A percentile compares a stretch with the other conserved stretches of the same genome.
Conservation (phyloP, 2,113 vertebrate genomes). For the Turnix velox region DNA sequence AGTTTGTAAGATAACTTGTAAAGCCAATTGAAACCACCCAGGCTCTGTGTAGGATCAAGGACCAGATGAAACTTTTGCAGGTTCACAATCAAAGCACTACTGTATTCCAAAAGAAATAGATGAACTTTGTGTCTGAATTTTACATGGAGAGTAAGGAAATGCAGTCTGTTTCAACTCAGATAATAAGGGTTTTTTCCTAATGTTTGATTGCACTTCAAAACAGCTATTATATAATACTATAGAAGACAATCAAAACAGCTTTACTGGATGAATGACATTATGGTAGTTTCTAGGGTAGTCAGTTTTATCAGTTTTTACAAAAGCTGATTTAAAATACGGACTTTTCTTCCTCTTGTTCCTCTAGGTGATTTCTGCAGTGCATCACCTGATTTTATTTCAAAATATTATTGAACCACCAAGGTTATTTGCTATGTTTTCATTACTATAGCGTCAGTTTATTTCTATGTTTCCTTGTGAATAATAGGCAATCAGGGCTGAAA, state of each 20-base stretch:
- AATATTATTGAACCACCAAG: constrained; percentile 47
- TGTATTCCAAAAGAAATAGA: background rate
- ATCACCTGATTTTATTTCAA: constrained; percentile 62
- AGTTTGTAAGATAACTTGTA: background rate
- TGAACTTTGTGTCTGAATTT: background rate
- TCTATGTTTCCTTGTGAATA: constrained; percentile 71
- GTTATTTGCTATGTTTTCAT: constrained; percentile 61
- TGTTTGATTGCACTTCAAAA: constrained; percentile 19
- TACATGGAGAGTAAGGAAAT: background rate
- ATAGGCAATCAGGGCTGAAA: constrained; percentile 74
- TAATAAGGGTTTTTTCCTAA: constrained; percentile 25
- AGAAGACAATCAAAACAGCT: background rate
- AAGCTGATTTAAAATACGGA: background rate
- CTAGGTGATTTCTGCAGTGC: constrained; percentile 44
- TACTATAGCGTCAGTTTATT: constrained; percentile 64
- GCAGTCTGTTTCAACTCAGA: background rate
- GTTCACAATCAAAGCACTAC: background rate
- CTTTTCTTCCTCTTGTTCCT: constrained; percentile 24
- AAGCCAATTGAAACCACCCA: background rate
- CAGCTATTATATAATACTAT: constrained; percentile 16
- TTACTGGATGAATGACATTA: background rate
- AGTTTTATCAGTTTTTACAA: constrained; percentile 4
- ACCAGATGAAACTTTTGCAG: background rate
- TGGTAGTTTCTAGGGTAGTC: background rate
- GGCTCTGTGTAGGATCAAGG: constrained; percentile 16